Evolutionary conservation across 1,140 invertebrate species (phyloP).

Genomic region (Frieseomelitta varia): DNA sequence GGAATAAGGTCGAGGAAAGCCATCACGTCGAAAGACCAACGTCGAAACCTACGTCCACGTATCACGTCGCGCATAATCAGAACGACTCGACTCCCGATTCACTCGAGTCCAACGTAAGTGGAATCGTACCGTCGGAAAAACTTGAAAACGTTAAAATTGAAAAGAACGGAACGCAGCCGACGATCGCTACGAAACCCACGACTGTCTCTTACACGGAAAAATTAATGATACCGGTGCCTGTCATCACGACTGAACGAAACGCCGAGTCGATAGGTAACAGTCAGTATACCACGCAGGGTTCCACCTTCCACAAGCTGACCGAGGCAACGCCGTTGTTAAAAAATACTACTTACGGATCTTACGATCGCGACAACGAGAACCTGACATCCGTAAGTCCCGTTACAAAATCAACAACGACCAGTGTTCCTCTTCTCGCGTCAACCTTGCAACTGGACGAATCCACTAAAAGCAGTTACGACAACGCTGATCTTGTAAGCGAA

Average conservation of each 20-base stretch:
- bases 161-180: constrained; percentile 40
- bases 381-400: background rate
- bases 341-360: background rate
- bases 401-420: background rate
- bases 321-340: too few species aligned
- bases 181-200: constrained; percentile 45
- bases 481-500: background rate
- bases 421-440: background rate
- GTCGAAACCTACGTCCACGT: background rate
- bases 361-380: background rate
- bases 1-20: constrained; percentile 9
- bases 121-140: background rate
- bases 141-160: too few species aligned
- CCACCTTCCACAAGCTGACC: constrained; percentile 4
- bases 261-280: background rate
- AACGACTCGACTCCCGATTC: background rate
- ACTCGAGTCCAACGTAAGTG: background rate
- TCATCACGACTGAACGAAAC: constrained; percentile 73
- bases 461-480: background rate
- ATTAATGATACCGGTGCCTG: constrained; percentile 78
- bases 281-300: background rate
- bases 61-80: background rate
- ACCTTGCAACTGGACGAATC: too few species aligned
- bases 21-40: background rate
- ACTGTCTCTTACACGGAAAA: constrained; percentile 67